Conservation (phyloP, 1,140 invertebrate genomes). For the Camponotus pennsylvanicus region DNA sequence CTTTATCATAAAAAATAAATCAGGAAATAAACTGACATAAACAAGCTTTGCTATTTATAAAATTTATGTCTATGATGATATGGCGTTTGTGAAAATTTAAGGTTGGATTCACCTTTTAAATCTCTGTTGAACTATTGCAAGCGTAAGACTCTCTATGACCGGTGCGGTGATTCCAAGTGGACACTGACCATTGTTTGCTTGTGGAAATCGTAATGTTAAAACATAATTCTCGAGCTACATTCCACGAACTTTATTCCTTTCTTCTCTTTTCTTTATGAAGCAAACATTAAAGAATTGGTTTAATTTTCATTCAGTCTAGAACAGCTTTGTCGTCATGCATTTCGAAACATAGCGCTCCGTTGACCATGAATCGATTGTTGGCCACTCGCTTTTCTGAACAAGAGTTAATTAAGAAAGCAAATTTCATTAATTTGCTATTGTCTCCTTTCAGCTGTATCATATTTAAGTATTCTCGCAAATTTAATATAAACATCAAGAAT, state of each 20-base stretch:
- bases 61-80: not conserved
- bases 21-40: not conserved
- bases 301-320: conserved; percentile 50
- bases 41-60: conserved; percentile 2
- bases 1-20: too few relatives aligned
- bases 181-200: conserved; percentile 55
- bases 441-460: not conserved
- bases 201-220: conserved; percentile 55
- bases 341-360: conserved; percentile 37
- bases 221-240: conserved; percentile 49
- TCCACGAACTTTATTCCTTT: not conserved
- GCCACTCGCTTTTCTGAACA: conserved; percentile 1
- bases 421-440: conserved; percentile 27
- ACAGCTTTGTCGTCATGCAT: conserved; percentile 24
- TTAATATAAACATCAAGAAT: conserved; percentile 16
- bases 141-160: not conserved
- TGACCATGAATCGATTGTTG: conserved; percentile 22
- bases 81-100: conserved; percentile 48
- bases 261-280: not conserved
- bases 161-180: not conserved
- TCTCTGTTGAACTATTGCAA: not conserved
- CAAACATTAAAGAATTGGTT: conserved; percentile 30
- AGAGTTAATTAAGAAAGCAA: conserved; percentile 31
- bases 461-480: conserved; percentile 10
- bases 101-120: conserved; percentile 49